Evolutionary conservation across 2,113 vertebrate genomes (phyloP).

Genomic region (Pleuronectes platessa): DNA sequence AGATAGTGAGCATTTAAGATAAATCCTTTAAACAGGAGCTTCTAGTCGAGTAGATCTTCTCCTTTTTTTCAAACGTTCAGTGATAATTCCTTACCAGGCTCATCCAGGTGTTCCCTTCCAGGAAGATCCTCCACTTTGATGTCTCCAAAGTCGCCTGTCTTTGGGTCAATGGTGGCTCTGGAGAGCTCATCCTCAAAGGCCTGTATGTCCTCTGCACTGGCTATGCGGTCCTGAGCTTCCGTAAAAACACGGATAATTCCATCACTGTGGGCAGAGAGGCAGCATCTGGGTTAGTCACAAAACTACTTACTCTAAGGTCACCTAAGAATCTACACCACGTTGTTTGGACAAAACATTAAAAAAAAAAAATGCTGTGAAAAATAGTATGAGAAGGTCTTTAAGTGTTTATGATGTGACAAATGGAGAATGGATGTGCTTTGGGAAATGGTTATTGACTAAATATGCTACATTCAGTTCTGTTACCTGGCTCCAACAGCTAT

Average conservation of each 20-base stretch:
- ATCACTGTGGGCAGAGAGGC: conserved; percentile 82
- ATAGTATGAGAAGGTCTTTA: background rate
- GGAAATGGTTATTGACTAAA: background rate
- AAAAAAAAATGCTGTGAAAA: background rate
- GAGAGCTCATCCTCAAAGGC: conserved; percentile 96
- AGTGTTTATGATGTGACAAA: conserved; percentile 21
- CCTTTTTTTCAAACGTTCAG: background rate
- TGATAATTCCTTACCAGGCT: conserved; percentile 84
- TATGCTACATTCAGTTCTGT: conserved; percentile 4
- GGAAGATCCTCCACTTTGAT: conserved; percentile 93
- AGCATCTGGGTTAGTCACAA: conserved; percentile 8
- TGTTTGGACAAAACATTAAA: background rate
- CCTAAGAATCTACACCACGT: background rate
- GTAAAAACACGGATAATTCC: conserved; percentile 96
- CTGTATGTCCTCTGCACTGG: conserved; percentile 89
- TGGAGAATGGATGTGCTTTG: background rate
- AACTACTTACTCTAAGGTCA: background rate
- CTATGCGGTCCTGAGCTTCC: conserved; percentile 87
- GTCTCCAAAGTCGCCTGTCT: conserved; percentile 94
- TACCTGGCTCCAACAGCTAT: conserved; percentile 96
- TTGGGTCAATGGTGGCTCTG: conserved; percentile 92
- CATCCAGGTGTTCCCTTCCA: conserved; percentile 92
- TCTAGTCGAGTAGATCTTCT: too few species aligned
- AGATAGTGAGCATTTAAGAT: too few species aligned
- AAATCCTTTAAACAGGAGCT: too few species aligned